Evolutionary conservation across 2,797 vertebrate species (phyloP).

Genomic region (Chrysocyon brachyurus): DNA sequence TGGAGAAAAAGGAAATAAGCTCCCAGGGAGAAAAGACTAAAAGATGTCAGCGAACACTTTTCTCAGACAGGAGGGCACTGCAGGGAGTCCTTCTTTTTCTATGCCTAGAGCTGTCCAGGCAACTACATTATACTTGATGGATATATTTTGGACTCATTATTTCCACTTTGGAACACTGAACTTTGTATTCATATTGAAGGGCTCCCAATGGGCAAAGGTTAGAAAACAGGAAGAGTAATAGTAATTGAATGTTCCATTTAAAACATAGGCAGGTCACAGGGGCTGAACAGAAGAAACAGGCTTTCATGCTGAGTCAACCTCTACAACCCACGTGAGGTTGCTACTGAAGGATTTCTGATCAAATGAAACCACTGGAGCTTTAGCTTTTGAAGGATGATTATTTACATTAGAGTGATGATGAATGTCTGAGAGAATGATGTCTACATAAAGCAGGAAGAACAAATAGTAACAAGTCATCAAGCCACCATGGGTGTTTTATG

Average conservation of each 20-base stretch:
- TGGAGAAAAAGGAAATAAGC: constrained; percentile 54
- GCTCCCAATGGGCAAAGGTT: constrained; percentile 58
- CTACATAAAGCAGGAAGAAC: not conserved
- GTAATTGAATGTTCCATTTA: constrained; percentile 47
- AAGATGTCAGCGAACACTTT: constrained; percentile 64
- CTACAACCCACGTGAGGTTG: not conserved
- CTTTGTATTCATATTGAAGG: constrained; percentile 67
- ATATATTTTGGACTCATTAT: constrained; percentile 69
- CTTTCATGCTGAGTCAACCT: not conserved
- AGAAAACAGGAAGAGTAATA: constrained; percentile 50
- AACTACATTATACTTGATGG: constrained; percentile 63
- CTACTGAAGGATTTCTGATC: not conserved
- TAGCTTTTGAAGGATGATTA: constrained; percentile 40
- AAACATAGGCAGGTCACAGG: not conserved
- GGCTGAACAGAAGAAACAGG: not conserved
- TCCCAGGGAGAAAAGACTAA: constrained; percentile 61
- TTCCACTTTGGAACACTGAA: constrained; percentile 56
- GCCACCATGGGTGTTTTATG: not conserved
- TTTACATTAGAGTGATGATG: not conserved
- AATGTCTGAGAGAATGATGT: not conserved
- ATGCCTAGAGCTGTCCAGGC: constrained; percentile 4
- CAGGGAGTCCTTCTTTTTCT: constrained; percentile 55
- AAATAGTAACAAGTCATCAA: not conserved
- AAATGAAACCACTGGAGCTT: not conserved
- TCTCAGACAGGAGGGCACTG: constrained; percentile 50